Evolutionary conservation across 2,113 vertebrate species (phyloP), one percentile per base, ranked within the genome.

Genomic region (Microtus richardsoni): DNA sequence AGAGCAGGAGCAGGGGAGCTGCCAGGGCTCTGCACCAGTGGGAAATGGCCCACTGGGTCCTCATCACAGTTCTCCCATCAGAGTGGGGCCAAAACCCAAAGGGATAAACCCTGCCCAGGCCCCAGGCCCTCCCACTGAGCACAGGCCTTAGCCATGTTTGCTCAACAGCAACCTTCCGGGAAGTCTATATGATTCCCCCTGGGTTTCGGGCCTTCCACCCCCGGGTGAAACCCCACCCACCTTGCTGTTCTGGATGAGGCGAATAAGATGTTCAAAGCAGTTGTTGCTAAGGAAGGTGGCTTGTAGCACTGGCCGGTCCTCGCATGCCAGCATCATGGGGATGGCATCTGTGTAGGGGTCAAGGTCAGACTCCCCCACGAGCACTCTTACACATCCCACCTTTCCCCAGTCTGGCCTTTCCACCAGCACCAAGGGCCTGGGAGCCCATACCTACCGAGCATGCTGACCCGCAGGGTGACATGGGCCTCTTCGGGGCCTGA

Each of bases 181-280:
- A 86, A n/a, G 44, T 73, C 73, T 24, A 1, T 0, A 0, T 16
- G 60, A 74, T 33, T 26, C 86, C 13, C 36, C 33, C 75, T 2
- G 78, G 49, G 33, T 30, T 66, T 58, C 36, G 58, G 39, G 47
- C 41, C 22, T 10, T 5, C 26, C 24, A 5, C 3, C 39, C 54
- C 62, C 16, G 24, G 70, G 41, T 66, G 3, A 52, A 66, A 49
- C 44, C 78, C 89, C 0, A 4, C 98, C 64, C 97, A 99, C 99
- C 99, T 99, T 99, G 99, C 99, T 99, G 98, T 99, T 99, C 93
- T 99, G 99, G 96, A 99, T 99, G 90, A 99, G 99, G 30, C 99
- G 98, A 71, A 99, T 99, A 97, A 99, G 99, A 98, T 99, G 99
- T 97, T 99, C 99, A 12, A 99, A 99, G 98, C 99, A 99, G 98